phyloP scores from a whole-genome alignment of 2,888 invertebrate genomes.

The Halictus quadricinctus region DNA sequence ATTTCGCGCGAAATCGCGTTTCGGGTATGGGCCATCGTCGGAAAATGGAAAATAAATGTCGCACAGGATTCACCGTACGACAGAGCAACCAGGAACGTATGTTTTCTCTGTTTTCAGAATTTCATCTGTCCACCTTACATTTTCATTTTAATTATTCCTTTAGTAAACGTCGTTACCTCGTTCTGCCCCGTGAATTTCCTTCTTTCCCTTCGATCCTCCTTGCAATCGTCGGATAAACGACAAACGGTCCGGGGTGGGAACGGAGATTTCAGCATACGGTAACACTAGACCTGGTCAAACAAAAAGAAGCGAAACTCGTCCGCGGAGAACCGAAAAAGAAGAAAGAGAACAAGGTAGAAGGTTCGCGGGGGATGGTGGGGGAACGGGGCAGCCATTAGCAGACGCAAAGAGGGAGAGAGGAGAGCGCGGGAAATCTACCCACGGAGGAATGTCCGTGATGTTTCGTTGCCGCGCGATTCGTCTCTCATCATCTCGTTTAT shows the following conservation, averaged over 20 bases:
- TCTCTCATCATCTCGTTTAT: conserved; percentile 44
- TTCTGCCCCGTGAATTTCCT: too few species aligned
- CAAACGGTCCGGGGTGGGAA: neutral
- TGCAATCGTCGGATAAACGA: neutral
- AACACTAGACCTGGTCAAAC: neutral
- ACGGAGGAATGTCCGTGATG: conserved; percentile 21
- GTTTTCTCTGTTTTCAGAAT: neutral
- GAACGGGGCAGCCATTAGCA: conserved; percentile 27
- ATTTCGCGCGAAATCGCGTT: neutral
- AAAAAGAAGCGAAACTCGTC: neutral
- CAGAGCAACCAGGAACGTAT: neutral
- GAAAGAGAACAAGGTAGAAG: neutral
- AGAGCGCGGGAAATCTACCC: conserved; percentile 26
- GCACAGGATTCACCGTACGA: neutral
- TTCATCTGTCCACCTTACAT: neutral
- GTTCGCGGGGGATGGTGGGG: neutral
- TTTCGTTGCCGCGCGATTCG: conserved; percentile 31
- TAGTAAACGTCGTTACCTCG: too few species aligned
- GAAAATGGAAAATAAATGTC: neutral
- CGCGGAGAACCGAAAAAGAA: neutral
- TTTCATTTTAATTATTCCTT: neutral
- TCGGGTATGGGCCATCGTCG: neutral
- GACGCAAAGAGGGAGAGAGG: neutral
- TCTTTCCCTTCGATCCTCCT: neutral
- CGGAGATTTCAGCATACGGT: conserved; percentile 2